phyloP scores from a whole-genome alignment of 1,140 invertebrate genomes.

The Drosophila biarmipes region DNA sequence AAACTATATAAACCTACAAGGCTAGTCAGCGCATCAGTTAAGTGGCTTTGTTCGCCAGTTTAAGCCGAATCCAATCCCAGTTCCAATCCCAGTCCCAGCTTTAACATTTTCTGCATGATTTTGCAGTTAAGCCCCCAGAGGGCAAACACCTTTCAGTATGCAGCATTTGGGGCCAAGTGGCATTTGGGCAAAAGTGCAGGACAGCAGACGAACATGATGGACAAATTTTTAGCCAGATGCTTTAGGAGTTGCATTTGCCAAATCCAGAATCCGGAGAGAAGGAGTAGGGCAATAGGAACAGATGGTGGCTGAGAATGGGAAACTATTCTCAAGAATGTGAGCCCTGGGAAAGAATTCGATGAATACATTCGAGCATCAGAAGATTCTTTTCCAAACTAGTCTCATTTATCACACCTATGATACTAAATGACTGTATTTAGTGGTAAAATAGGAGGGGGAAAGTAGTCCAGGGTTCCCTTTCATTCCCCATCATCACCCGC shows the following conservation, averaged over 20 bases:
- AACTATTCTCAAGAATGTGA: conserved; percentile 11
- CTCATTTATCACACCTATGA: not conserved
- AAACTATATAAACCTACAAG: conserved; percentile 55
- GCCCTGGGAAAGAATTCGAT: conserved; percentile 7
- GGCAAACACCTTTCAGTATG: conserved; percentile 18
- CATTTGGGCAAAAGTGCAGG: conserved; percentile 29
- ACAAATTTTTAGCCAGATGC: conserved; percentile 26
- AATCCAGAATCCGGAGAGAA: conserved; percentile 5
- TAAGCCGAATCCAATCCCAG: conserved; percentile 3
- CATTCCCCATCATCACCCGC: conserved; percentile 3
- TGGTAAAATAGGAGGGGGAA: not conserved
- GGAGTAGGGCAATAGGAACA: conserved; percentile 11
- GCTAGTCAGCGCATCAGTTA: conserved; percentile 71
- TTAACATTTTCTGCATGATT: conserved; percentile 73
- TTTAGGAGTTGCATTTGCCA: not conserved
- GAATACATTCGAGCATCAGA: not conserved
- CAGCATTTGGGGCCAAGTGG: conserved; percentile 39
- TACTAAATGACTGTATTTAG: too few species aligned
- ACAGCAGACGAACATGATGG: conserved; percentile 25
- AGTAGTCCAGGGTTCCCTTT: conserved; percentile 3
- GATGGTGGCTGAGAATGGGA: not conserved
- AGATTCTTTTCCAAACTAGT: too few species aligned
- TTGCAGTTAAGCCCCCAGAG: conserved; percentile 60
- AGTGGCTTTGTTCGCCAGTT: conserved; percentile 75
- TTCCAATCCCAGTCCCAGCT: not conserved